phyloP scores from a whole-genome alignment of 2,888 invertebrate genomes.

The Eupithecia pulchellata region DNA sequence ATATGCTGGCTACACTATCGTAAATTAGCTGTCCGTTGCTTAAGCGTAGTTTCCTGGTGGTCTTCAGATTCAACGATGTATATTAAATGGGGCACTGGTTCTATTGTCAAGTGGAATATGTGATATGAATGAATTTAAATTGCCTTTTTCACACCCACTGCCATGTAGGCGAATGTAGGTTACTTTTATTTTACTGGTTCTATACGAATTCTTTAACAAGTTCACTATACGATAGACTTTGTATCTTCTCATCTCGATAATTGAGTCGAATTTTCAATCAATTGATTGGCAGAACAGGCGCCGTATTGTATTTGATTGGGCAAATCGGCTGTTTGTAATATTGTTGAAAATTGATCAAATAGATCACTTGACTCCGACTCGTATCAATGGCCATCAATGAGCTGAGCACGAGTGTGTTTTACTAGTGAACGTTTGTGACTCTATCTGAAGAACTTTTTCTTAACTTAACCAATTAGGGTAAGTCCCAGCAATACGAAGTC shows the following conservation, averaged over 20 bases:
- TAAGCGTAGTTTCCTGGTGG: slow-evolving; percentile 36
- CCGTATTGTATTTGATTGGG: slow-evolving; percentile 13
- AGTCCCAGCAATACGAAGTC: too few relatives aligned
- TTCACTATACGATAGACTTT: background rate
- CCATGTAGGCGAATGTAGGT: slow-evolving; percentile 27
- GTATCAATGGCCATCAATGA: slow-evolving; percentile 17
- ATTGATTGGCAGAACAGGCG: slow-evolving; percentile 4
- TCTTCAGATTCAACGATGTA: slow-evolving; percentile 41
- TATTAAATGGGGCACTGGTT: slow-evolving; percentile 43
- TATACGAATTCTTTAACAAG: background rate
- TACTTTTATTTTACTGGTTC: slow-evolving; percentile 9
- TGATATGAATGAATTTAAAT: slow-evolving; percentile 37
- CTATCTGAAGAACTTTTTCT: background rate
- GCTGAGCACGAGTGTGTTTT: slow-evolving; percentile 24
- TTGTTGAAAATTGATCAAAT: slow-evolving; percentile 22
- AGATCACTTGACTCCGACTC: slow-evolving; percentile 18
- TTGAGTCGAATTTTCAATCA: slow-evolving; percentile 9
- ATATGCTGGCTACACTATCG: slow-evolving; percentile 62
- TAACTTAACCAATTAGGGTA: too few relatives aligned
- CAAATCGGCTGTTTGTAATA: slow-evolving; percentile 7
- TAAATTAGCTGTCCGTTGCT: slow-evolving; percentile 69
- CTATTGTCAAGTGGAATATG: slow-evolving; percentile 44
- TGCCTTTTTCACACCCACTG: slow-evolving; percentile 38
- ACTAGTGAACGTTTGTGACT: slow-evolving; percentile 7
- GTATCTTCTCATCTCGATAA: background rate